Conservation (phyloP, 2,888 invertebrate species). For the Drosophila pegasa region DNA sequence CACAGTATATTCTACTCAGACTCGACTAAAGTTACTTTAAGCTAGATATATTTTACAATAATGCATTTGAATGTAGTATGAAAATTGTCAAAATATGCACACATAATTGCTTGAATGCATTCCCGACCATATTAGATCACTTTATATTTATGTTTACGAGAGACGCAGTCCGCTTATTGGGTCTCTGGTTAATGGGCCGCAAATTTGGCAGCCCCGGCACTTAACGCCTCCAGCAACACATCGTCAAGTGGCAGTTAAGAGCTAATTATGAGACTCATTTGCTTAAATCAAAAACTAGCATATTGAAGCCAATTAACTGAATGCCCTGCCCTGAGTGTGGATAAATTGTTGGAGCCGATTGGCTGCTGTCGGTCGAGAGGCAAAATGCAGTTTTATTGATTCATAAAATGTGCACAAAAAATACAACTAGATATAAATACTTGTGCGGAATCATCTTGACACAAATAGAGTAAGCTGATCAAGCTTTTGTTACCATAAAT, state of each 20-base stretch:
- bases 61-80: too few species aligned
- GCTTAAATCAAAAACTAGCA: constrained; percentile 31
- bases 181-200: constrained; percentile 48
- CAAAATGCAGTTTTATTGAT: background rate
- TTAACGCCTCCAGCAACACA: constrained; percentile 40
- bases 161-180: constrained; percentile 13
- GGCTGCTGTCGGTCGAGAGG: background rate
- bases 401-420: background rate
- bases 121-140: background rate
- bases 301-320: constrained; percentile 13
- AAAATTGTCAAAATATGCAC: background rate
- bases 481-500: constrained; percentile 1
- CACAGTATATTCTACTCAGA: background rate
- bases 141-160: background rate
- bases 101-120: background rate
- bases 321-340: background rate
- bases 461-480: background rate
- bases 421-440: background rate
- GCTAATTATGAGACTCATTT: constrained; percentile 32
- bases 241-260: constrained; percentile 17
- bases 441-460: background rate
- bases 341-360: background rate
- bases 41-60: too few species aligned
- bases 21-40: background rate
- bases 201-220: constrained; percentile 35